A percentile compares a stretch with the other conserved stretches of the same genome.
Conservation (phyloP, 37 sponge, comb jelly and placozoan genomes). For the Tethya wilhelma region DNA sequence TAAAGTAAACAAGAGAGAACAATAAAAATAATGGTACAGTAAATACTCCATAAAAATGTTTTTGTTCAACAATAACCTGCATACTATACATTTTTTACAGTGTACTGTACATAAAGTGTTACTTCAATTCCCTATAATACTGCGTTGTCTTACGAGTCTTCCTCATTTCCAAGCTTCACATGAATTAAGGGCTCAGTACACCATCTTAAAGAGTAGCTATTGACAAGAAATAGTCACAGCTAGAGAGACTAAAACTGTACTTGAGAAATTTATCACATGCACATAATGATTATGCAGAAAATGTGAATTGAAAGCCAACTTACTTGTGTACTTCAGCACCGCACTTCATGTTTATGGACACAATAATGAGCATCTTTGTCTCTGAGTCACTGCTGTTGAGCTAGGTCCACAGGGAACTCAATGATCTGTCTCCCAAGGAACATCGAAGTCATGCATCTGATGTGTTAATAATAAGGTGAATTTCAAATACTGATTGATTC, state of each 20-base stretch:
- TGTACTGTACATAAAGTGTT: no score
- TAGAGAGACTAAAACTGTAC: neutral
- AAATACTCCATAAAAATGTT: no score
- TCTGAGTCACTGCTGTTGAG: no score
- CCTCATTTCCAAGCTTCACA: slow-evolving; percentile 92
- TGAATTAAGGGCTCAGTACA: slow-evolving; percentile 96
- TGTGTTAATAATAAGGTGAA: no score
- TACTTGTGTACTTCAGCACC: slow-evolving; percentile 99
- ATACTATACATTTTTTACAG: no score
- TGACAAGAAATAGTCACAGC: neutral
- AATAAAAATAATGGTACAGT: no score
- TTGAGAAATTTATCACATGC: no score
- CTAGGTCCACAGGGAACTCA: slow-evolving; percentile 99
- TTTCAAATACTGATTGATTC: no score
- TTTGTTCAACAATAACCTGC: no score
- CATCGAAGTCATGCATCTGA: no score
- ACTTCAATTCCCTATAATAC: no score
- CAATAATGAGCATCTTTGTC: slow-evolving; percentile 94
- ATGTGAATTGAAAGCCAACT: neutral
- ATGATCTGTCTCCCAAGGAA: slow-evolving; percentile 96
- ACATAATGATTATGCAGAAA: neutral
- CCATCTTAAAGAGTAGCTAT: slow-evolving; percentile 93
- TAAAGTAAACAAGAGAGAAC: no score
- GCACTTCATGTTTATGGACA: slow-evolving; percentile 95
- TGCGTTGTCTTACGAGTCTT: slow-evolving; percentile 96